Conservation (phyloP, 2,888 invertebrate genomes). For the Andrena bucephala region DNA sequence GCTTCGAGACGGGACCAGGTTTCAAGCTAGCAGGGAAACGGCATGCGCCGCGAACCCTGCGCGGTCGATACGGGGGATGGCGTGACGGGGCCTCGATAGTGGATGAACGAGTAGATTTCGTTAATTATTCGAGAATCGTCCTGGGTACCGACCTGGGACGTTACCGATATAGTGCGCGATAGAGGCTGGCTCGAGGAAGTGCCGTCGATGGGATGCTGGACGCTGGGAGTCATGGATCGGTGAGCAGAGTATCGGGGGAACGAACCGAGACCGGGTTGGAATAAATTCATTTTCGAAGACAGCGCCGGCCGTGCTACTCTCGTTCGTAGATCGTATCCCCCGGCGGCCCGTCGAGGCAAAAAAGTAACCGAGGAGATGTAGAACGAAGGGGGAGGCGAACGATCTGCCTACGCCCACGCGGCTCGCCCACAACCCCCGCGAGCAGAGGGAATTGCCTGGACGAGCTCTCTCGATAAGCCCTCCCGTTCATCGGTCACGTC, state of each 20-base stretch:
- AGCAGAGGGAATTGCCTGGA: conserved; percentile 73
- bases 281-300: conserved; percentile 65
- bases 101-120: conserved; percentile 52
- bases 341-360: neutral
- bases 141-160: neutral
- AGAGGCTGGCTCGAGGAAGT: conserved; percentile 41
- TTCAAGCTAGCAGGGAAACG: too few species aligned
- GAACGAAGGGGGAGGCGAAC: conserved; percentile 33
- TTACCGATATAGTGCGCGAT: conserved; percentile 12
- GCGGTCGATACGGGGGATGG: conserved; percentile 1
- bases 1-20: too few species aligned
- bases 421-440: conserved; percentile 75
- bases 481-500: conserved; percentile 72
- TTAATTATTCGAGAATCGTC: conserved; percentile 44
- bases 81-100: conserved; percentile 47
- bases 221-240: conserved; percentile 56
- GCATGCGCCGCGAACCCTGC: neutral
- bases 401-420: conserved; percentile 58
- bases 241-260: conserved; percentile 38
- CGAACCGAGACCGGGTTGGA: conserved; percentile 22
- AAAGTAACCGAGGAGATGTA: conserved; percentile 7
- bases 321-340: conserved; percentile 54
- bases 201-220: conserved; percentile 28
- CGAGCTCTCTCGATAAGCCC: conserved; percentile 66
- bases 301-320: conserved; percentile 30